Evolutionary conservation across 2,888 invertebrate genomes (phyloP), one percentile per base, ranked within the genome.

Genomic region (Papilio gigon): DNA sequence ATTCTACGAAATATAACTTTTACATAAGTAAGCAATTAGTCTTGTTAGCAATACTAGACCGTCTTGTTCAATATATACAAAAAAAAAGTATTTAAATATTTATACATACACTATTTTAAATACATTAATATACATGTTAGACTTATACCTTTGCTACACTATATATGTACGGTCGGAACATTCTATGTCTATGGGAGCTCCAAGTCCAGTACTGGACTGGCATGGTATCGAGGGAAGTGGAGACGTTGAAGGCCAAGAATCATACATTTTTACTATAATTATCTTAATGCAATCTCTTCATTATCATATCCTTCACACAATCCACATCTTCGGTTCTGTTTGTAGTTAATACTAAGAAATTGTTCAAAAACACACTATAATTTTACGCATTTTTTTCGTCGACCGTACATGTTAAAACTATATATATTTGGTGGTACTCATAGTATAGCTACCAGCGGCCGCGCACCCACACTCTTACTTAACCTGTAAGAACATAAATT

Each of bases 381-480:
- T n/a, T n/a, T n/a, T n/a, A n/a, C n/a, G n/a, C n/a, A n/a, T n/a
- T 30, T n/a, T 6, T 30, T 53, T 56, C 30, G 53, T 30, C 17
- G 9, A 56, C 53, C 30, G 53, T 56, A 56, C 53, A 6, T 3
- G 2, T 27, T 4, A 30, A 22, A 14, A 4, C 25, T 53, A 53
- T 6, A 9, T 30, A 56, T 56, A 56, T 56, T 56, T 56, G 53
- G 53, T 56, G 17, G 30, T 56, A 17, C 30, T 56, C 5, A 56
- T 30, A 27, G 1, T 17, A 3, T 56, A 56, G 53, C 53, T 56
- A 9, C 9, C 53, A 56, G 53, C 53, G 53, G 53, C 53, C 53
- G 53, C 53, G 30, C 53, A n/a, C 27, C 11, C 6, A 30, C 27
- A 30, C 14, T 56, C 2, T 17, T 30, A 17, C 8, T 9, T 30